Evolutionary conservation across 2,113 vertebrate genomes (phyloP).

Genomic region (Mus spicilegus): DNA sequence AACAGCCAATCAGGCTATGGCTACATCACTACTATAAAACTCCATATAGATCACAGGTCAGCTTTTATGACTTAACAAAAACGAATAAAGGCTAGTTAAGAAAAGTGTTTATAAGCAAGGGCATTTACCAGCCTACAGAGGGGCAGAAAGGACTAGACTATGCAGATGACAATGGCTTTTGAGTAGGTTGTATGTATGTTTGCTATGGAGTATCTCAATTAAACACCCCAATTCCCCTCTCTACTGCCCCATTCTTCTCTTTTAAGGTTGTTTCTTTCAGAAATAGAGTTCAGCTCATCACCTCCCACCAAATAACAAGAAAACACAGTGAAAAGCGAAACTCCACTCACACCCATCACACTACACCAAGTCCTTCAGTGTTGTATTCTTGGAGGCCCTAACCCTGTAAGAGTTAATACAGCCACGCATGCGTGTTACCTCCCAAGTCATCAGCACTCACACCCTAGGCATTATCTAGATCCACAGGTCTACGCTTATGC

Average conservation of each 20-base stretch:
- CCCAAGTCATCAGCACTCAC: not conserved
- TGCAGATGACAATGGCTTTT: not conserved
- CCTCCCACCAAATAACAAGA: not conserved
- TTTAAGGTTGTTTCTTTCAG: not conserved
- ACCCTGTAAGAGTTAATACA: not conserved
- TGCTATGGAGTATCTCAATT: not conserved
- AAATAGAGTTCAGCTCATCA: conserved; percentile 7
- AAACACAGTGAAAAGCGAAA: conserved; percentile 12
- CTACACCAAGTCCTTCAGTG: not conserved
- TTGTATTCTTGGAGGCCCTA: not conserved
- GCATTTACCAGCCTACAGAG: not conserved
- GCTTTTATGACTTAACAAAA: conserved; percentile 23
- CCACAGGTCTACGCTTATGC: not conserved
- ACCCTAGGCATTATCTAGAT: not conserved
- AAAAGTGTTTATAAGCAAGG: not conserved
- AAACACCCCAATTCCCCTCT: not conserved
- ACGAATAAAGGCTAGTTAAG: not conserved
- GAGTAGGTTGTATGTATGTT: not conserved
- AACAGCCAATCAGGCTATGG: not conserved
- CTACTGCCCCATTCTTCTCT: not conserved
- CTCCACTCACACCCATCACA: not conserved
- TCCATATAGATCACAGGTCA: not conserved
- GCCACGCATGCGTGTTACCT: not conserved
- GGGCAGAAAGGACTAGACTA: not conserved
- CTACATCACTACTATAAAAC: not conserved